Base-by-base conservation (phyloP, 2,888 invertebrate species). In the Spilosoma lubricipeda region DNA sequence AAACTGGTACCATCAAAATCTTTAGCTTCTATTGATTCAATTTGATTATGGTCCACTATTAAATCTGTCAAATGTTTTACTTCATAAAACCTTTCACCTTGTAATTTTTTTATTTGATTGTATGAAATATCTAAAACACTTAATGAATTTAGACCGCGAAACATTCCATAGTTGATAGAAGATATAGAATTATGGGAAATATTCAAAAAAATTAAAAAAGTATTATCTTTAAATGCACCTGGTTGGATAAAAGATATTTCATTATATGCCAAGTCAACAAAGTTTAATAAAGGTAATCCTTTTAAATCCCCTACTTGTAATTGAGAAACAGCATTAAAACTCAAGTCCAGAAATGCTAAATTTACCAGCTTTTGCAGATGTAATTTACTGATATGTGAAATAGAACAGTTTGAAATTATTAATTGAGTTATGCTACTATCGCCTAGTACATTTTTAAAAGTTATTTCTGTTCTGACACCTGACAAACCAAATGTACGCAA, bases 21-120 rank as follows among this genome's bases (percentile, higher is more conserved):
- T 39, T 88, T 85, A n/a, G 82, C 72, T 9, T 84, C 81, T 39
- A 94, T 77, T 59, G 83, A 81, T 45, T 77, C 76, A 67, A 94
- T 93, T 78, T 85, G 87, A 79, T 94, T 94, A 74, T 91, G 80
- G 80, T 94, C 94, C 1, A 88, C 90, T 78, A 93, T 88, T n/a
- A 94, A 80, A 9, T 82, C 76, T 2, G 76, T 80, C 67, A 94
- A 84, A 73, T 86, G 85, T 56, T 77, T 76, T 0, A 90, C 80
- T 83, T 92, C 91, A 77, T 89, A 88, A 79, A 94, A 92, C 78
- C 89, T 85, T 82, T 92, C 91, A 72, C 83, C 88, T 81, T 91
- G 83, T 74, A 93, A 88, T 76, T 87, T 89, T 67, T 82, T 81
- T 3, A 94, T 88, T 23, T 79, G 74, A 79, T 94, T 94, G 67